Conservation (phyloP, 2,113 vertebrate species). For the Capricornis sumatraensis region DNA sequence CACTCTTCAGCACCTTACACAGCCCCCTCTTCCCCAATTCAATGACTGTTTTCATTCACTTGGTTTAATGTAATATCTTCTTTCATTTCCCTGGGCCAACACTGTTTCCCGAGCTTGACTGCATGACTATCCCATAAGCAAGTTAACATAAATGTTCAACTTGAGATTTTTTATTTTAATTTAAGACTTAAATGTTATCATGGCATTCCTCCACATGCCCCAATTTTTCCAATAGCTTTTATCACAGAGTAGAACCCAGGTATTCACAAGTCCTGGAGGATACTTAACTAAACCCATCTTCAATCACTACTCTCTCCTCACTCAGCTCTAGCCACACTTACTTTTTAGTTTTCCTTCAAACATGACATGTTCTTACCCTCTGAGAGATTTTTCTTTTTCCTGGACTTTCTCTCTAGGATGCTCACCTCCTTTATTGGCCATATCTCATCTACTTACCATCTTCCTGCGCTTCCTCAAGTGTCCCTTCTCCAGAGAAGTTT, state of each 20-base stretch:
- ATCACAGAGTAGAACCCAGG: neutral
- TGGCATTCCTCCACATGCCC: neutral
- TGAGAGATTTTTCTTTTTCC: no score
- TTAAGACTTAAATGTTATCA: neutral
- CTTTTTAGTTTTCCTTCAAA: neutral
- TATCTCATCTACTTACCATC: neutral
- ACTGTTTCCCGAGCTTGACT: neutral
- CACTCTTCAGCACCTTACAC: neutral
- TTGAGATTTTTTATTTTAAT: neutral
- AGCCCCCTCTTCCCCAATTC: rapidly evolving
- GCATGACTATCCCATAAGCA: neutral
- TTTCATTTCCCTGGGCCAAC: neutral
- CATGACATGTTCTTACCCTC: neutral
- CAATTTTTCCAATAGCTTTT: neutral
- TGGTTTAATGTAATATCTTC: neutral
- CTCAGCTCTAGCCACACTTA: neutral
- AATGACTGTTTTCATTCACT: neutral
- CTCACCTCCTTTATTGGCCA: neutral
- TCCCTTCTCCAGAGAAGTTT: neutral
- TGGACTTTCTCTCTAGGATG: neutral
- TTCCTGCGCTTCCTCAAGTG: neutral
- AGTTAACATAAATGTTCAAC: neutral
- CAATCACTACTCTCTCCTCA: rapidly evolving
- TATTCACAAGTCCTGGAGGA: neutral
- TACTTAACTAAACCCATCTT: neutral